Base-by-base conservation (phyloP, 2,888 invertebrate genomes). In the Pristionchus maxplancki region DNA sequence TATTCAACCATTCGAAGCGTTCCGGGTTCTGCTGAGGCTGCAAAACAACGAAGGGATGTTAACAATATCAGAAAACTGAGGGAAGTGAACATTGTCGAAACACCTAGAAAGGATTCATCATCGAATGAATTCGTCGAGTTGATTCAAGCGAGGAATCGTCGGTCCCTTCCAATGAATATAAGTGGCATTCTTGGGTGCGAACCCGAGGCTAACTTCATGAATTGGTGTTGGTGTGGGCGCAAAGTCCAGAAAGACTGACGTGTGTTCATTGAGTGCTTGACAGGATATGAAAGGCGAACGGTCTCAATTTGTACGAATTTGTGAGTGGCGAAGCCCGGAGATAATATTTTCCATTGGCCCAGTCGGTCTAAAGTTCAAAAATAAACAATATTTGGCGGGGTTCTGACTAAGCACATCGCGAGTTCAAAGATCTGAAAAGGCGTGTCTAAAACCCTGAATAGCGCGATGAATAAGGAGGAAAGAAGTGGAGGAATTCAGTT, bases 361-460 rank as follows among this genome's bases (percentile, higher is more conserved):
- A 58, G 58, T 58, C 24, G 20, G 53, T 6, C 53, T 8, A 24
- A 58, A 58, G 58, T 24, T 17, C 53, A 58, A 24, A 58, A 24
- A 58, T 58, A 58, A 58, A 58, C 58, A 50, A 1, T 50, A 17
- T 48, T n/a, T 11, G 8, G 44, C 53, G 28, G 31, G 31, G 64
- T 64, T 64, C 37, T 71, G 71, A 71, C 37, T 71, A 71, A 71
- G 37, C 71, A 37, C 71, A 37, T 4, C n/a, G 1, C 24, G 24
- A 20, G 5, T 6, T 71, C 34, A 37, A 71, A 71, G 37, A 37
- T 24, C 37, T 71, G 71, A 71, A 71, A 71, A 37, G 71, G 37
- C 58, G n/a, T 1, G 58, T 71, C 71, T 71, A 37, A 64, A 71
- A 71, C 71, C 37, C 64, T 67, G 64, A 71, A 71, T 37, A 37